Percentiles rank a stretch among this genome's conserved stretches.
Evolutionary conservation across 1,140 invertebrate species (phyloP).

Genomic region (Lordiphosa mommai): DNA sequence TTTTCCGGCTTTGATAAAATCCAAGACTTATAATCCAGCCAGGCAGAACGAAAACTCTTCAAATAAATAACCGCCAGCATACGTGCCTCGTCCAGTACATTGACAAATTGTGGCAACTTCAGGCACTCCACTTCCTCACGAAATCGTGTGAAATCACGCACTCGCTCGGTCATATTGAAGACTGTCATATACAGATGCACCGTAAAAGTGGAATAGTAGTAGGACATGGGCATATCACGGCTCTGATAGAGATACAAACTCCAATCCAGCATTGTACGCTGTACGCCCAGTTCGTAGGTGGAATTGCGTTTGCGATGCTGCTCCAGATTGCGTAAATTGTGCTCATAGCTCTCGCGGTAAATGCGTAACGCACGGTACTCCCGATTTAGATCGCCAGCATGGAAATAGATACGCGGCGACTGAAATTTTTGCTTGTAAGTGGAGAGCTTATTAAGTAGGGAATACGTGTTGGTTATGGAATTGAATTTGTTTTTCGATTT

Average conservation of each 20-base stretch:
- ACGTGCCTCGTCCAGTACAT: constrained; percentile 64
- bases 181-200: constrained; percentile 72
- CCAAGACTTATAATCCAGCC: constrained; percentile 65
- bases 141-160: constrained; percentile 44
- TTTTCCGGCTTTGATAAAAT: constrained; percentile 9
- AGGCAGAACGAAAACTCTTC: constrained; percentile 63
- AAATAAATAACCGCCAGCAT: constrained; percentile 69
- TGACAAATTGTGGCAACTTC: constrained; percentile 66
- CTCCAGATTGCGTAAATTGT: constrained; percentile 62
- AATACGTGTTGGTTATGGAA: constrained; percentile 20
- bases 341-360: constrained; percentile 69
- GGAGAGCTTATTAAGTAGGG: constrained; percentile 34
- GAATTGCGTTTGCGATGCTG: constrained; percentile 57
- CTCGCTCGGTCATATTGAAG: constrained; percentile 58
- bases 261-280: constrained; percentile 70
- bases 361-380: constrained; percentile 54
- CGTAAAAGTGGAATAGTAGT: constrained; percentile 65
- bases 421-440: constrained; percentile 56
- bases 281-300: constrained; percentile 59
- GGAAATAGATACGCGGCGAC: constrained; percentile 56
- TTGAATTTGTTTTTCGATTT: constrained; percentile 15
- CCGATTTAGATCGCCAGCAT: constrained; percentile 40
- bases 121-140: constrained; percentile 61
- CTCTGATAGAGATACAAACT: constrained; percentile 69
- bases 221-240: constrained; percentile 71